These are phyloP conservation scores for Actenoides lindsayi DNA, from an alignment of 2,113 vertebrate genomes.

Conservation along the genomic window DNA sequence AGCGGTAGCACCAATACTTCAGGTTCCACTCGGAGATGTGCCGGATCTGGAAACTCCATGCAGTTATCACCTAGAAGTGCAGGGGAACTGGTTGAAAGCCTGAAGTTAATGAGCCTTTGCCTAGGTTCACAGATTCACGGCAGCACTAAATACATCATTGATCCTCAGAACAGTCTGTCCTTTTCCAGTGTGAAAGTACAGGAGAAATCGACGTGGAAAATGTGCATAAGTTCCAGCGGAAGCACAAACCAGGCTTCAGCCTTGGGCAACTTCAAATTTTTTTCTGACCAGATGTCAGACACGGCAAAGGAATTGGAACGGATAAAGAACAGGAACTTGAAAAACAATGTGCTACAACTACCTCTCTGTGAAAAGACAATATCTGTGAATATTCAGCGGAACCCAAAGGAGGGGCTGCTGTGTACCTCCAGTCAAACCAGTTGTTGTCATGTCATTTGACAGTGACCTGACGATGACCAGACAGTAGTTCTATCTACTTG, in stretches of 20 bases:
- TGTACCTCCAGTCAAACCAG: conserved; percentile 89
- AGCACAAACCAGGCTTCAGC: conserved; percentile 74
- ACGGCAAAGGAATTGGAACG: conserved; percentile 79
- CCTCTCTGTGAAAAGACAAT: conserved; percentile 99
- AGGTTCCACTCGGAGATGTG: conserved; percentile 79
- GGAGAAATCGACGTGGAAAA: conserved; percentile 92
- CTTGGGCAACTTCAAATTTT: conserved; percentile 64
- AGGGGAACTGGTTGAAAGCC: conserved; percentile 90
- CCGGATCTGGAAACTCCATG: conserved; percentile 64
- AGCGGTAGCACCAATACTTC: conserved; percentile 76
- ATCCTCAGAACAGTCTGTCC: conserved; percentile 78
- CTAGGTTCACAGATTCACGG: conserved; percentile 88
- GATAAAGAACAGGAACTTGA: conserved; percentile 88
- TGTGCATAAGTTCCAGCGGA: conserved; percentile 85
- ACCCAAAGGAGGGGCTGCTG: conserved; percentile 89
- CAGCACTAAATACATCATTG: conserved; percentile 83
- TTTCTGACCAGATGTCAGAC: conserved; percentile 82
- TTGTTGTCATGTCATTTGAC: conserved; percentile 97
- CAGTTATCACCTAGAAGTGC: conserved; percentile 74
- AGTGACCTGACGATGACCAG: background rate
- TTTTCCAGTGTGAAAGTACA: conserved; percentile 89
- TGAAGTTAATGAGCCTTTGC: conserved; percentile 93
- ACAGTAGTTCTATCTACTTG: conserved; percentile 49
- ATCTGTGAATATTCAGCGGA: conserved; percentile 96
- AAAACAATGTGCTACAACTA: conserved; percentile 93